Conservation (phyloP, 2,797 vertebrate species). For the Lerista edwardsae region DNA sequence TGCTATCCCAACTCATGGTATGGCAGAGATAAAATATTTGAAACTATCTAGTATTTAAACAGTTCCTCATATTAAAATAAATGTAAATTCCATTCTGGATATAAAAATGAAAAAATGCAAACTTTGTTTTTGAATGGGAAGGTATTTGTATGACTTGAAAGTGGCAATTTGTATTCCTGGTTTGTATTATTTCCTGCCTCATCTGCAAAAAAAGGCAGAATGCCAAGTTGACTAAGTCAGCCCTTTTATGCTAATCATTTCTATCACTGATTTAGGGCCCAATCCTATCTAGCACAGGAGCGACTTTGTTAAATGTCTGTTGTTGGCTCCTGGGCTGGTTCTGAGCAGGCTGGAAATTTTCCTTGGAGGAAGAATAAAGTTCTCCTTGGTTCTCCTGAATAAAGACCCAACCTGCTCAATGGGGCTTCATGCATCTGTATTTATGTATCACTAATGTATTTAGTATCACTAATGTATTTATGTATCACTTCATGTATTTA, state of each 20-base stretch:
- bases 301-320: too few relatives aligned
- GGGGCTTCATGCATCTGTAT: too few relatives aligned
- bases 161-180: neutral
- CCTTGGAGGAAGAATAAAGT: too few relatives aligned
- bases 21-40: slow-evolving; percentile 36
- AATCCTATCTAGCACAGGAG: too few relatives aligned
- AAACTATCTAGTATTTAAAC: slow-evolving; percentile 29
- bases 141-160: neutral
- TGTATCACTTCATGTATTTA: too few relatives aligned
- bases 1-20: slow-evolving; percentile 29
- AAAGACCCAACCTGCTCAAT: too few relatives aligned
- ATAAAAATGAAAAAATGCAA: neutral
- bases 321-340: too few relatives aligned
- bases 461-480: too few relatives aligned
- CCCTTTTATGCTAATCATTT: neutral
- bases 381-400: too few relatives aligned
- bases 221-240: neutral
- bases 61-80: slow-evolving; percentile 42
- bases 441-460: too few relatives aligned
- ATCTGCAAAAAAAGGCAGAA: neutral
- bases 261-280: neutral
- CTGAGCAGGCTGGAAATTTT: too few relatives aligned
- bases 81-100: slow-evolving; percentile 29
- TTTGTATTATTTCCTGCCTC: neutral
- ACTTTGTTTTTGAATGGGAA: neutral